A percentile compares a stretch with the other conserved stretches of the same genome.
phyloP scores from a whole-genome alignment of 92 coral and sea anemone species.

The Ricordea florida region DNA sequence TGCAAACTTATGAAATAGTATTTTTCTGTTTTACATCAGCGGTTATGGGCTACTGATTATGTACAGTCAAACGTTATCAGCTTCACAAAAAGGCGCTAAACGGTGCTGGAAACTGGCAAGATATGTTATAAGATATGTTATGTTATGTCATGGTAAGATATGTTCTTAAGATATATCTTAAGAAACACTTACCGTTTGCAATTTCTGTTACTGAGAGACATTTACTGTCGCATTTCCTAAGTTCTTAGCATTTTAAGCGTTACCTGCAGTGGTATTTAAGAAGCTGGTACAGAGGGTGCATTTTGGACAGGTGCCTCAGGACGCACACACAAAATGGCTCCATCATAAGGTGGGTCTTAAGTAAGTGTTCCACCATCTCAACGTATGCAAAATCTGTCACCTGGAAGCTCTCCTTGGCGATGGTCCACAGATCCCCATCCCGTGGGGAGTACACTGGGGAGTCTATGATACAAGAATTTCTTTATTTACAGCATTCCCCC shows the following conservation, averaged over 20 bases:
- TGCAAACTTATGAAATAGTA: no score
- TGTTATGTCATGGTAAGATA: no score
- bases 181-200: no score
- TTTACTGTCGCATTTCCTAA: no score
- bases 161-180: no score
- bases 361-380: constrained; percentile 93
- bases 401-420: constrained; percentile 86
- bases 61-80: neutral
- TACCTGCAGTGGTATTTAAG: constrained; percentile 91
- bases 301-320: constrained; percentile 73
- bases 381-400: constrained; percentile 93
- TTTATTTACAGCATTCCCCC: no score
- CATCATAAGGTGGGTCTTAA: constrained; percentile 93
- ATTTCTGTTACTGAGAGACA: no score
- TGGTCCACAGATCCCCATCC: constrained; percentile 83
- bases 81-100: no score
- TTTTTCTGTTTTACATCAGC: no score
- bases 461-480: constrained; percentile 61
- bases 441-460: constrained; percentile 85
- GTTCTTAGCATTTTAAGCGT: neutral
- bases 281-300: constrained; percentile 84
- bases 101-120: no score
- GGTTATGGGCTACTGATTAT: no score
- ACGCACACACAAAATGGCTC: constrained; percentile 91
- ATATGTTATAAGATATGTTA: no score